Evolutionary conservation across 1,140 invertebrate genomes (phyloP).

Genomic region (Platyscapa corneri): DNA sequence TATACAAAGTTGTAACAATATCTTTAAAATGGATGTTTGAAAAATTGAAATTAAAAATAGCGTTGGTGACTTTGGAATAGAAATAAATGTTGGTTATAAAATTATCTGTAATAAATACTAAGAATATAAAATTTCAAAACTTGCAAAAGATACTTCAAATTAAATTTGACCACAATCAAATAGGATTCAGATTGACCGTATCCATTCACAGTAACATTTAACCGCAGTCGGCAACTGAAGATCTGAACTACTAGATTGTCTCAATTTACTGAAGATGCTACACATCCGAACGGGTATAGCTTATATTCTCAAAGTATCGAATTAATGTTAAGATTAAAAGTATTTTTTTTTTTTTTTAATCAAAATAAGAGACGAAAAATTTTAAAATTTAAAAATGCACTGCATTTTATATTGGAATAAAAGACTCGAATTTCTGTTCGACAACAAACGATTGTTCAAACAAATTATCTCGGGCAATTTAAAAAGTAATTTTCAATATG

Average conservation of each 20-base stretch:
- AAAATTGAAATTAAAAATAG: not conserved
- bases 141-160: not conserved
- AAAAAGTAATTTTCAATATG: too few relatives aligned
- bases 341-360: not conserved
- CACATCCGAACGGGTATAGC: not conserved
- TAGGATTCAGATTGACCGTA: not conserved
- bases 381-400: not conserved
- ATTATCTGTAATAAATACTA: not conserved
- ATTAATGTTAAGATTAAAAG: not conserved
- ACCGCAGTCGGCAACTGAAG: not conserved
- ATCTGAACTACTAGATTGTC: not conserved
- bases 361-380: too few relatives aligned
- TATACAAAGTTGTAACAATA: not conserved
- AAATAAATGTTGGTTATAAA: not conserved
- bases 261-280: not conserved
- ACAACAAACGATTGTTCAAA: too few relatives aligned
- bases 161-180: not conserved
- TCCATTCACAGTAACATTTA: not conserved
- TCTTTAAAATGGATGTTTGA: not conserved
- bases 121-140: not conserved
- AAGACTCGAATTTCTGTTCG: too few relatives aligned
- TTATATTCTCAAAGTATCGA: not conserved
- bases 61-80: not conserved
- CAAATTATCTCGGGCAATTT: too few relatives aligned
- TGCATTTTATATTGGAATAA: too few relatives aligned